Conservation (phyloP, 2,888 invertebrate genomes). For the Orthosia cruda region DNA sequence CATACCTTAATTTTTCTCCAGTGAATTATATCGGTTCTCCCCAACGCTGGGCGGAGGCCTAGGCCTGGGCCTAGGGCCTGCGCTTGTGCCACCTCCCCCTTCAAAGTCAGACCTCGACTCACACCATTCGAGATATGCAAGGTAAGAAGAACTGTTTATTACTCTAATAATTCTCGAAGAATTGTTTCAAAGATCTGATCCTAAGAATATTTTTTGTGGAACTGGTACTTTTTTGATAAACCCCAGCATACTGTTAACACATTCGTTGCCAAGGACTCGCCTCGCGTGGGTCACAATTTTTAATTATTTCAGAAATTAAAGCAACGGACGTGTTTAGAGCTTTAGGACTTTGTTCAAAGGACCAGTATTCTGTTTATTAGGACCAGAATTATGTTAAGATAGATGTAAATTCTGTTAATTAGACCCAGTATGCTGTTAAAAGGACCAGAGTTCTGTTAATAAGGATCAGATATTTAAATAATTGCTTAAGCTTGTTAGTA, state of each 20-base stretch:
- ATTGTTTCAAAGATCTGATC: too few relatives aligned
- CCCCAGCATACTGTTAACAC: not conserved
- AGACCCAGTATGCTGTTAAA: not conserved
- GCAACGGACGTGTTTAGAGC: too few relatives aligned
- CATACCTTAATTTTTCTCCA: conserved; percentile 72
- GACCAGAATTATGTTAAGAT: not conserved
- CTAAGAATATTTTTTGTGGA: too few relatives aligned
- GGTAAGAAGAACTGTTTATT: conserved; percentile 73
- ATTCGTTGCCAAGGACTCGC: too few relatives aligned
- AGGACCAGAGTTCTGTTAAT: not conserved
- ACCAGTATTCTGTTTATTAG: not conserved
- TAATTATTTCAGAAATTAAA: too few relatives aligned
- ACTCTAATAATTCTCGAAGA: too few relatives aligned
- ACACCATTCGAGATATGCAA: conserved; percentile 93
- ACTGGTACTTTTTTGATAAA: too few relatives aligned
- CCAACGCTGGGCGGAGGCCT: conserved; percentile 95
- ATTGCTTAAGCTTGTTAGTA: not conserved
- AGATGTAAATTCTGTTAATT: not conserved
- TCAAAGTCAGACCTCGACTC: conserved; percentile 91
- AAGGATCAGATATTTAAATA: not conserved
- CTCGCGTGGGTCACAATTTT: too few relatives aligned
- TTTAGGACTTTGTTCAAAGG: not conserved
- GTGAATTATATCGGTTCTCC: conserved; percentile 98
- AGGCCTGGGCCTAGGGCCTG: conserved; percentile 94
- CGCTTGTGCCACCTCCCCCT: conserved; percentile 95